Evolutionary conservation across 30 jellyfish, hydroid and myxozoan genomes (phyloP).

Genomic region (Aurelia sp.): DNA sequence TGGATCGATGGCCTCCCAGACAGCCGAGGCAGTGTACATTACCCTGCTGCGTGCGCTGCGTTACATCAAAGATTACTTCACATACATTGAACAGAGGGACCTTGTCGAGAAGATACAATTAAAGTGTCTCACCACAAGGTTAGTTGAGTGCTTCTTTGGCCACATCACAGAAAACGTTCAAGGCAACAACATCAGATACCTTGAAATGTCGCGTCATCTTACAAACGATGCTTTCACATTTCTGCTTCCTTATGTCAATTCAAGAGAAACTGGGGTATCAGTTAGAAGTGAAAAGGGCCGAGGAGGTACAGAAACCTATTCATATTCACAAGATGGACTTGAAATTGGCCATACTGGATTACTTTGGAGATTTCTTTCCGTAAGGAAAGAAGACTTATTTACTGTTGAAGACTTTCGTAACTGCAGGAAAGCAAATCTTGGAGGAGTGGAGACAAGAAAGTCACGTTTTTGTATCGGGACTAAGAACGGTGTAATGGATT

Average conservation of each 20-base stretch:
- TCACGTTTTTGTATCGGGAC: too few relatives aligned
- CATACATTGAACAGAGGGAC: too few relatives aligned
- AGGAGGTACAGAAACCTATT: slow-evolving; percentile 12
- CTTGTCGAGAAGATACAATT: too few relatives aligned
- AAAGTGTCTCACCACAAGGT: too few relatives aligned
- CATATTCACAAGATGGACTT: slow-evolving; percentile 22
- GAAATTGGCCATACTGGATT: slow-evolving; percentile 12
- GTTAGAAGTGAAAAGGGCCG: slow-evolving; percentile 22
- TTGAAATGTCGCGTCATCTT: slow-evolving; percentile 10
- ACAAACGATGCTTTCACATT: slow-evolving; percentile 30
- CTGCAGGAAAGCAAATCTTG: too few relatives aligned
- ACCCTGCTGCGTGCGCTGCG: too few relatives aligned
- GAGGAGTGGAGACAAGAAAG: too few relatives aligned
- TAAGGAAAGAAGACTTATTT: neutral
- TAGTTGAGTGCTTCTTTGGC: too few relatives aligned
- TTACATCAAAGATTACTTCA: too few relatives aligned
- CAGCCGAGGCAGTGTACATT: too few relatives aligned
- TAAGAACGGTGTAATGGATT: slow-evolving; percentile 13
- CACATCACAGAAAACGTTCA: too few relatives aligned
- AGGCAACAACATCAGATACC: slow-evolving; percentile 21
- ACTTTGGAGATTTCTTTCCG: slow-evolving; percentile 14
- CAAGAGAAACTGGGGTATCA: slow-evolving; percentile 10
- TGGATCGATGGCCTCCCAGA: too few relatives aligned
- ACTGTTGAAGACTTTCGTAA: slow-evolving; percentile 15
- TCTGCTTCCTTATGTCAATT: slow-evolving; percentile 42